Evolutionary conservation across 2,113 vertebrate species (phyloP).

Genomic region (Tragulus kanchil): DNA sequence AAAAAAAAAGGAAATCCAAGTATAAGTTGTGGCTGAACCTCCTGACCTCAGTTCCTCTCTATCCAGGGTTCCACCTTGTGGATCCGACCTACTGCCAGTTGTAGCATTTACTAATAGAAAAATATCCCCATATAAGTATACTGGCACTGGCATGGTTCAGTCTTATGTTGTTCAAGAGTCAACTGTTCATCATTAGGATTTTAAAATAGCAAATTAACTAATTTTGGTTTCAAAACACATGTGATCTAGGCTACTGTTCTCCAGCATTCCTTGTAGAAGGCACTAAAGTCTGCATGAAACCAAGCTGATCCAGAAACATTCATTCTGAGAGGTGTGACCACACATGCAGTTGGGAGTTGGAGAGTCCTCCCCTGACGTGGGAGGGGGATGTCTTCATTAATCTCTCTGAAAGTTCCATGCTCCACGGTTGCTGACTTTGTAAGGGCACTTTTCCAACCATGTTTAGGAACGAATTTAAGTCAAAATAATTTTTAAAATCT

Average conservation of each 20-base stretch:
- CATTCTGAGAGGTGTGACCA: neutral
- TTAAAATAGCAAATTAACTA: neutral
- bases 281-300: neutral
- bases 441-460: too few species aligned
- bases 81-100: neutral
- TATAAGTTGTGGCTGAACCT: neutral
- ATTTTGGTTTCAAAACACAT: neutral
- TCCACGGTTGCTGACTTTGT: neutral
- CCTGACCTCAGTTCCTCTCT: neutral
- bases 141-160: neutral
- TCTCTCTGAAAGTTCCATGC: neutral
- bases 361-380: rapidly evolving
- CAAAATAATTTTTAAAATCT: constrained; percentile 51
- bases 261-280: neutral
- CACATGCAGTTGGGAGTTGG: neutral
- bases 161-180: neutral
- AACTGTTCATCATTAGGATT: neutral
- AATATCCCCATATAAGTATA: neutral
- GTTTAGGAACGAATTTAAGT: too few species aligned
- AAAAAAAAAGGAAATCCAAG: neutral
- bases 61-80: neutral
- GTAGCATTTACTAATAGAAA: neutral
- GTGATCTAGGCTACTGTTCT: neutral
- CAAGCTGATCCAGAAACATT: neutral
- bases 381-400: neutral